A percentile compares a stretch with the other conserved stretches of the same genome.
Evolutionary conservation across 1,140 invertebrate species (phyloP).

Genomic region (Trinorchestia longiramus): DNA sequence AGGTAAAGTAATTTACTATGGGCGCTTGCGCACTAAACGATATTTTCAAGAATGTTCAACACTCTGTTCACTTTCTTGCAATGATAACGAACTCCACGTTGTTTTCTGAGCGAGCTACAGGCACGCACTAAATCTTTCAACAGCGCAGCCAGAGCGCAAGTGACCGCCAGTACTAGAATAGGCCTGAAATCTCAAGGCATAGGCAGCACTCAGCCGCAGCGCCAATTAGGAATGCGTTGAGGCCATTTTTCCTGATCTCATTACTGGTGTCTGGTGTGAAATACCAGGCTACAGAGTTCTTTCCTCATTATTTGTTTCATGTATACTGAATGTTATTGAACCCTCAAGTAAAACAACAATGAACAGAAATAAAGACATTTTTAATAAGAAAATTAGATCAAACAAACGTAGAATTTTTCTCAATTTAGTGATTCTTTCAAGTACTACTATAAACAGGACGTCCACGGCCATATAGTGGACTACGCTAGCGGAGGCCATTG

Average conservation of each 20-base stretch:
- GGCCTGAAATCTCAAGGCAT: background rate
- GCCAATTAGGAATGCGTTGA: background rate
- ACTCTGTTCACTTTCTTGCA: background rate
- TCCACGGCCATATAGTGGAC: no score
- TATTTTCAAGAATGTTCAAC: background rate
- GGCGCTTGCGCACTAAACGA: background rate
- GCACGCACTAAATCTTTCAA: background rate
- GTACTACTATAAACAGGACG: no score
- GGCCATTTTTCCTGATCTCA: background rate
- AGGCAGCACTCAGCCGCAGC: background rate
- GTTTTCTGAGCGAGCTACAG: background rate
- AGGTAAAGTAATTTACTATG: background rate
- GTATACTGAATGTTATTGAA: no score
- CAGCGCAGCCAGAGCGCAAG: background rate
- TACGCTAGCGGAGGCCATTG: no score
- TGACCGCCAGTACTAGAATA: background rate
- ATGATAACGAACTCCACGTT: background rate
- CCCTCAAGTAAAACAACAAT: no score
- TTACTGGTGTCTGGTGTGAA: background rate
- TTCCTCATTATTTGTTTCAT: background rate
- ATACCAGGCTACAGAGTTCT: background rate
- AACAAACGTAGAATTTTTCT: no score
- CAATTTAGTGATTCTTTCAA: no score
- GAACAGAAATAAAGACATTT: no score
- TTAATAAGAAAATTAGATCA: no score